Evolutionary conservation across 2,113 vertebrate species (phyloP).

Genomic region (Mesocricetus auratus): DNA sequence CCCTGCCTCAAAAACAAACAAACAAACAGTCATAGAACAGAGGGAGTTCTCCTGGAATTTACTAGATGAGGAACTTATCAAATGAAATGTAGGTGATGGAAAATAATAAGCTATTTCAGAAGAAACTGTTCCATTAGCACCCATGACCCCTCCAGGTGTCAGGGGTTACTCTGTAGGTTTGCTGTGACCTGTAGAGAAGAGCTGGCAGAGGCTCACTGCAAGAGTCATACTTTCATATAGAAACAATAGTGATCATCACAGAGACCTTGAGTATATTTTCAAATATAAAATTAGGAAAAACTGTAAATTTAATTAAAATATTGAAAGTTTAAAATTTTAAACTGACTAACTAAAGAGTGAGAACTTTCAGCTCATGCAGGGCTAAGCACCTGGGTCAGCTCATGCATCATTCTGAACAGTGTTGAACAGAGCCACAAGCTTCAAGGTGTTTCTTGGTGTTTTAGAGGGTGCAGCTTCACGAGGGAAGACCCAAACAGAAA

Average conservation of each 20-base stretch:
- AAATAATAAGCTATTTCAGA: background rate
- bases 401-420: background rate
- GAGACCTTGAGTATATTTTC: background rate
- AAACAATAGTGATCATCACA: background rate
- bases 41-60: background rate
- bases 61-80: background rate
- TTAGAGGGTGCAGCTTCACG: slow-evolving; percentile 93
- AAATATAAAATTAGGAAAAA: background rate
- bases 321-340: slow-evolving; percentile 12
- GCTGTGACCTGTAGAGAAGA: background rate
- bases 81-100: background rate
- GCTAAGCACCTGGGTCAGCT: background rate
- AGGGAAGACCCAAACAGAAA: slow-evolving; percentile 98
- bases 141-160: background rate
- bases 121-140: background rate
- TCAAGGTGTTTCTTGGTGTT: slow-evolving; percentile 36
- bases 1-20: background rate
- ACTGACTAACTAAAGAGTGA: background rate
- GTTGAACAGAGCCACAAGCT: background rate
- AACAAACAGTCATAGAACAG: background rate
- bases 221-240: background rate
- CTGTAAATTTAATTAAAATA: background rate
- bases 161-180: background rate
- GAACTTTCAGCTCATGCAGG: background rate
- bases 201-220: background rate